Evolutionary conservation across 2,797 vertebrate genomes (phyloP).

Genomic region (Taenioides sp.): DNA sequence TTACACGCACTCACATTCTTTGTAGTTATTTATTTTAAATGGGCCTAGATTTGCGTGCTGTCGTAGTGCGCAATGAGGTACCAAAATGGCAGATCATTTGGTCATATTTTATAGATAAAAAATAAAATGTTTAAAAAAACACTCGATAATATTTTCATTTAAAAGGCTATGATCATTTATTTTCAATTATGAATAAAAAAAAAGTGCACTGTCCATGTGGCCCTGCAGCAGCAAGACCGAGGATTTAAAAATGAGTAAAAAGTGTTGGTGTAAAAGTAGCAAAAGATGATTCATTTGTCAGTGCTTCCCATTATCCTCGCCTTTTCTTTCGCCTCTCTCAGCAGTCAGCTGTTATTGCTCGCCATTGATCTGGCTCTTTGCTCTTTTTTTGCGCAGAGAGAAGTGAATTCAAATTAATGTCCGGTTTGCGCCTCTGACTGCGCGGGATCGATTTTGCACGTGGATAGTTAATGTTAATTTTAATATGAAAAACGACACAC

Average conservation of each 20-base stretch:
- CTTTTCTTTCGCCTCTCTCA: constrained; percentile 67
- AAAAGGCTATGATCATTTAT: not conserved
- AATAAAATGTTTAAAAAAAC: not conserved
- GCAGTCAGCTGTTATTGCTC: constrained; percentile 96
- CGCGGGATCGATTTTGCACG: constrained; percentile 86
- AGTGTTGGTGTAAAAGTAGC: constrained; percentile 82
- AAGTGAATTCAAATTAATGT: constrained; percentile 99
- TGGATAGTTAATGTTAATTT: constrained; percentile 90
- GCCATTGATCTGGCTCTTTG: constrained; percentile 85
- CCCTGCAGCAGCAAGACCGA: constrained; percentile 19
- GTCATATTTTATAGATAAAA: not conserved
- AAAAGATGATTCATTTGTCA: constrained; percentile 96
- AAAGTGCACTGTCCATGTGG: not conserved
- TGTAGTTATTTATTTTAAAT: not conserved
- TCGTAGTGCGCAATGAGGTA: not conserved
- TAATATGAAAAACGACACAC: constrained; percentile 70
- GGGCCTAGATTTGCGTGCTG: not conserved
- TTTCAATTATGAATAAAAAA: not conserved
- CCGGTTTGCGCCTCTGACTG: constrained; percentile 82
- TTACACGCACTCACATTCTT: not conserved
- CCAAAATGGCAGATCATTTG: not conserved
- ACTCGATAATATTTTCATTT: not conserved
- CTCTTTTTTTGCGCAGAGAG: constrained; percentile 87
- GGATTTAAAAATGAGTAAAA: constrained; percentile 31
- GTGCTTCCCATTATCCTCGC: constrained; percentile 80